Percentiles rank a stretch among this genome's conserved stretches.
These are phyloP conservation scores for Cranoglanis bouderius DNA, from an alignment of 2,113 vertebrate genomes.

Conservation along the genomic window DNA sequence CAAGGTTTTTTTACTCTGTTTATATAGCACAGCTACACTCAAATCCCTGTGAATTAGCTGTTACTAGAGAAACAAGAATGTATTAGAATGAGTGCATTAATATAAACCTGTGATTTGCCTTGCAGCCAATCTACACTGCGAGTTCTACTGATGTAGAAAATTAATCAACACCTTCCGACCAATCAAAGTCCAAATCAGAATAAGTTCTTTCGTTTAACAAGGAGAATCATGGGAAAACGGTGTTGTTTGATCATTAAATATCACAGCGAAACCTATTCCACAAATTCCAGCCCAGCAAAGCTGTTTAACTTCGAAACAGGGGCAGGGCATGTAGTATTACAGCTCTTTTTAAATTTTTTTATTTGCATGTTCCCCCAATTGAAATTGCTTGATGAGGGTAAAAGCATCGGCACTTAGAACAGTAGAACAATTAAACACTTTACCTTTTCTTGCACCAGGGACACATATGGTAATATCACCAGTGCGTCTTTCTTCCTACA, in stretches of 20 bases:
- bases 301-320: not conserved
- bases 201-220: not conserved
- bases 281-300: not conserved
- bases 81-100: not conserved
- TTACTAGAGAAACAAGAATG: not conserved
- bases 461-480: conserved; percentile 90
- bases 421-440: not conserved
- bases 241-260: no score
- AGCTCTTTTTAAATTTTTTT: not conserved
- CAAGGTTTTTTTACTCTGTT: not conserved
- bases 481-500: conserved; percentile 88
- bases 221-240: not conserved
- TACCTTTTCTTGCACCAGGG: conserved; percentile 98
- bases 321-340: not conserved
- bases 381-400: not conserved
- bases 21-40: not conserved
- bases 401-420: no score
- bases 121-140: not conserved
- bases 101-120: not conserved
- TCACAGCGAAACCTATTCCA: not conserved
- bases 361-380: not conserved
- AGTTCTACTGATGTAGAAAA: not conserved
- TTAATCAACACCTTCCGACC: not conserved
- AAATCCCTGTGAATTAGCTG: not conserved
- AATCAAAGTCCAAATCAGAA: not conserved